phyloP scores from a whole-genome alignment of 1,140 invertebrate species.

The Drosophila leontia region DNA sequence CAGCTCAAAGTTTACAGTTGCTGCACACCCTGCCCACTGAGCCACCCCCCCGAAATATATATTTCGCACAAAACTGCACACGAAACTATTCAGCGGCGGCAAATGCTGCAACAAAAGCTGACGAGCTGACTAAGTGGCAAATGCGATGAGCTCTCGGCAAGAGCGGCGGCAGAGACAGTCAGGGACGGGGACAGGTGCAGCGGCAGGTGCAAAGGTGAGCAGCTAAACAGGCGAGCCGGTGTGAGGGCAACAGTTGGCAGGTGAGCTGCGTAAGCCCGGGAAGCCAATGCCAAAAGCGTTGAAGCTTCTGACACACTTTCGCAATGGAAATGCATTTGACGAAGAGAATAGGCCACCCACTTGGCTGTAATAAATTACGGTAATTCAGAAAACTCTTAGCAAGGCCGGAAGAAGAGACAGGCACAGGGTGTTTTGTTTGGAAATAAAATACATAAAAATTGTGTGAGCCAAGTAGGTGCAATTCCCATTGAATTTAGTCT shows the following conservation, averaged over 20 bases:
- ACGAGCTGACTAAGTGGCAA: constrained; percentile 61
- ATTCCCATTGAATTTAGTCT: neutral
- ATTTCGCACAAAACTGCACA: constrained; percentile 57
- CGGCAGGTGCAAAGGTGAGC: constrained; percentile 1
- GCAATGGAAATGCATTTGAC: constrained; percentile 61
- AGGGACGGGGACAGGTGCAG: neutral
- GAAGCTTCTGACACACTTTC: constrained; percentile 70
- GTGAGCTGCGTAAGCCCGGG: constrained; percentile 7
- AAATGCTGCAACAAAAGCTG: constrained; percentile 54
- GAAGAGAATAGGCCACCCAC: constrained; percentile 16
- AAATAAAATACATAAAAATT: neutral
- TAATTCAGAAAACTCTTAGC: constrained; percentile 75
- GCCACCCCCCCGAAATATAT: constrained; percentile 32
- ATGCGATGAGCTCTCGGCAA: constrained; percentile 41
- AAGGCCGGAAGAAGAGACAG: constrained; percentile 1
- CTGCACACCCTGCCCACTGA: constrained; percentile 9
- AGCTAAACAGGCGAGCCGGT: constrained; percentile 1
- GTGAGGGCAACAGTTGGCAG: constrained; percentile 57
- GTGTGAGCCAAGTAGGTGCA: neutral
- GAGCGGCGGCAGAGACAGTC: constrained; percentile 4
- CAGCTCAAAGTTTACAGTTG: constrained; percentile 47
- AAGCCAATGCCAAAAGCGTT: constrained; percentile 53
- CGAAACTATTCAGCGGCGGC: constrained; percentile 38
- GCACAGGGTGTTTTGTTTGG: constrained; percentile 1
- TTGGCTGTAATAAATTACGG: constrained; percentile 70